A percentile compares a stretch with the other conserved stretches of the same genome.
Evolutionary conservation across 2,113 vertebrate genomes (phyloP).

Genomic region (Ploceus nigricollis): DNA sequence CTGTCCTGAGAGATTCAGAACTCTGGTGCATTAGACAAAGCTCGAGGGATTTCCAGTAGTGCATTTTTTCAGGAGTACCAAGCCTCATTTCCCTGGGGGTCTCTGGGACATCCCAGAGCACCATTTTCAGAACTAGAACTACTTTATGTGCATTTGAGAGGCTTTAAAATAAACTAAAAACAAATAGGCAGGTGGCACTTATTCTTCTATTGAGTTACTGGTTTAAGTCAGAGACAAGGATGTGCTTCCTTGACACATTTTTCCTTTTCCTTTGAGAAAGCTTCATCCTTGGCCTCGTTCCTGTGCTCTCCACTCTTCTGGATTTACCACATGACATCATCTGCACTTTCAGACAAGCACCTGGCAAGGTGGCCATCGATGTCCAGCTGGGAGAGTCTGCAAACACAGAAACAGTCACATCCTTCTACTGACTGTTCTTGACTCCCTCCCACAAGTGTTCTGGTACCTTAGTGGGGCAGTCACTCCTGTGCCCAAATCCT

Average conservation of each 20-base stretch:
- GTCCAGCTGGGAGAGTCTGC: constrained; percentile 84
- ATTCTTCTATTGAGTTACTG: background rate
- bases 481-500: background rate
- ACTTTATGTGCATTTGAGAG: background rate
- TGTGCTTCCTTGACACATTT: background rate
- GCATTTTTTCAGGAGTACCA: background rate
- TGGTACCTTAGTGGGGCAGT: background rate
- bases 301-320: background rate
- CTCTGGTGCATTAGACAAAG: background rate
- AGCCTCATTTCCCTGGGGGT: background rate
- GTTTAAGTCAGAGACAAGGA: background rate
- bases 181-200: background rate
- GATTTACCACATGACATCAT: constrained; percentile 83
- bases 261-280: background rate
- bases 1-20: background rate
- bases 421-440: background rate
- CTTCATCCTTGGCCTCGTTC: background rate
- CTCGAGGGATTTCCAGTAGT: background rate
- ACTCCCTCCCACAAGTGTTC: background rate
- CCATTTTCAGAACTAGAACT: background rate
- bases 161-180: background rate
- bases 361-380: constrained; percentile 85
- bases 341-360: constrained; percentile 85
- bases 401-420: background rate
- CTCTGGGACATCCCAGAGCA: background rate